Evolutionary conservation across 2,113 vertebrate species (phyloP).

Genomic region (Grammomys surdaster): DNA sequence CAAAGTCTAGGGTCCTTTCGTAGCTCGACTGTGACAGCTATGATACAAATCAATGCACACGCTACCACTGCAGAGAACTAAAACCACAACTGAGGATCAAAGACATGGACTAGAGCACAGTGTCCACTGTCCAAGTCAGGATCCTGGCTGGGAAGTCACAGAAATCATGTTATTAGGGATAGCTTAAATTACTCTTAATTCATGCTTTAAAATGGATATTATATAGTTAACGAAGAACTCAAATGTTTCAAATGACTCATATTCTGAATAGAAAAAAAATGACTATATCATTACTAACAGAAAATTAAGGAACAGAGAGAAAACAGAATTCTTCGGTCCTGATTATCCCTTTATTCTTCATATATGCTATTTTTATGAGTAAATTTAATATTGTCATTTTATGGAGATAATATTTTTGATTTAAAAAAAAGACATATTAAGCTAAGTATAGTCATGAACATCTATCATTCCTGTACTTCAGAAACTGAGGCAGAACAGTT

Average conservation of each 20-base stretch:
- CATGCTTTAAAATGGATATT: background rate
- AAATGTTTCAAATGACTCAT: background rate
- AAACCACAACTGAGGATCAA: background rate
- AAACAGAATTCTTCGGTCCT: slow-evolving; percentile 25
- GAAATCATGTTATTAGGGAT: background rate
- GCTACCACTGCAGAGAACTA: background rate
- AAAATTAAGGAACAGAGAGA: slow-evolving; percentile 53
- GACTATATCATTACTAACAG: background rate
- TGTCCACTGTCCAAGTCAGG: background rate
- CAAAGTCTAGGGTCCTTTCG: background rate
- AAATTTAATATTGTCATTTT: background rate
- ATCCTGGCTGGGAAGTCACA: background rate
- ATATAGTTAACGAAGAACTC: slow-evolving; percentile 5
- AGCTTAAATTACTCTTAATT: slow-evolving; percentile 39
- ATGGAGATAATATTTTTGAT: background rate
- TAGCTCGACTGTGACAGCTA: background rate
- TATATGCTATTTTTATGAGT: background rate
- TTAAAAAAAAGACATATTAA: background rate
- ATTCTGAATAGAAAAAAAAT: background rate
- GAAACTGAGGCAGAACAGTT: background rate
- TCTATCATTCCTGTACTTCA: background rate
- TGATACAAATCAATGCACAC: background rate
- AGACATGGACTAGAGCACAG: background rate
- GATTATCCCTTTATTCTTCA: background rate
- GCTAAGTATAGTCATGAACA: background rate